These are phyloP conservation scores for Drosophila cardini DNA, from an alignment of 1,140 invertebrate genomes.

Conservation along the genomic window DNA sequence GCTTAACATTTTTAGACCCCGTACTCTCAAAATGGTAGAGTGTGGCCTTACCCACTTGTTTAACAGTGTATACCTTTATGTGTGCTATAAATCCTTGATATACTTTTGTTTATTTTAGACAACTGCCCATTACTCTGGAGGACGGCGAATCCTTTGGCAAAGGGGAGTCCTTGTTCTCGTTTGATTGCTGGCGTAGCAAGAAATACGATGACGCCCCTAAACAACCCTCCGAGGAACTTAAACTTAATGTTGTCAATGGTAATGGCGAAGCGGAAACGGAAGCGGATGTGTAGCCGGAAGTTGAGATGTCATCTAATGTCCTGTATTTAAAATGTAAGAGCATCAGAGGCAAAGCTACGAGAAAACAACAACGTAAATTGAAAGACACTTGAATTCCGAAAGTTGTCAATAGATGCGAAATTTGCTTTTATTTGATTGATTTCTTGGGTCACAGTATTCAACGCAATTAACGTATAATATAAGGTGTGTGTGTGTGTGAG, in stretches of 20 bases:
- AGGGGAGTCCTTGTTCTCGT: slow-evolving; percentile 79
- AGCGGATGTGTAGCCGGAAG: slow-evolving; percentile 34
- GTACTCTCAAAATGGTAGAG: too few relatives aligned
- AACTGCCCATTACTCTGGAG: slow-evolving; percentile 66
- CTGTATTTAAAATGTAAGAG: slow-evolving; percentile 6
- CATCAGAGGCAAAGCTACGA: slow-evolving; percentile 4
- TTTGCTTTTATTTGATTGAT: slow-evolving; percentile 81
- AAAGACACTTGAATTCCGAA: slow-evolving; percentile 51
- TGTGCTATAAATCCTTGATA: not conserved
- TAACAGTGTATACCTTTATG: too few relatives aligned
- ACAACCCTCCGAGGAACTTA: slow-evolving; percentile 57
- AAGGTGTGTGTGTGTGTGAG: slow-evolving; percentile 18
- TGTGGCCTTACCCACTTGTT: too few relatives aligned
- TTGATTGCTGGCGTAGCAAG: slow-evolving; percentile 81
- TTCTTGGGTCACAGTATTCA: slow-evolving; percentile 70
- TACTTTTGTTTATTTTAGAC: slow-evolving; percentile 46
- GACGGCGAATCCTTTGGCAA: slow-evolving; percentile 69
- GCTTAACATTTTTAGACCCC: too few relatives aligned
- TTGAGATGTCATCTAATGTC: slow-evolving; percentile 10
- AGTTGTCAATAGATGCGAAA: slow-evolving; percentile 72
- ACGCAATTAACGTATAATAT: slow-evolving; percentile 69
- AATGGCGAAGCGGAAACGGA: slow-evolving; percentile 31
- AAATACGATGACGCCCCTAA: slow-evolving; percentile 58
- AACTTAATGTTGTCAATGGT: slow-evolving; percentile 59
- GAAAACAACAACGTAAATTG: too few relatives aligned